These are phyloP conservation scores for Orius laevigatus DNA, from an alignment of 1,140 invertebrate species.

Conservation along the genomic window DNA sequence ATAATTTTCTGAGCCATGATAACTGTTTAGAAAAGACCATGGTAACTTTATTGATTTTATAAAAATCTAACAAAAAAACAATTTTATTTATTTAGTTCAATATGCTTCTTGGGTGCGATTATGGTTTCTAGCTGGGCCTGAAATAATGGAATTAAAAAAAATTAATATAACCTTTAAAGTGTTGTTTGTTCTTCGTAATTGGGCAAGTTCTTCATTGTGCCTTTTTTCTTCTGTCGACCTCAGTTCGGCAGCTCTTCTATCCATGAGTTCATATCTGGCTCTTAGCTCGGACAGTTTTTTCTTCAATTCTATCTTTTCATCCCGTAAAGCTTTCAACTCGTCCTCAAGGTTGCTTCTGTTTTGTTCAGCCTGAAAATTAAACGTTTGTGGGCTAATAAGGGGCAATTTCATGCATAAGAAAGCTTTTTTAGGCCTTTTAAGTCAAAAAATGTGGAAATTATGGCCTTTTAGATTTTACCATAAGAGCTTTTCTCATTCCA, in stretches of 20 bases:
- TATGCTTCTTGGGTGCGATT: too few species aligned
- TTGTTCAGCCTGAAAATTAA: conserved; percentile 34
- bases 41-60: too few species aligned
- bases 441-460: neutral
- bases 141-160: too few species aligned
- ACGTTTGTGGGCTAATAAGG: neutral
- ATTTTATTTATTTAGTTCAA: too few species aligned
- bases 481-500: conserved; percentile 92
- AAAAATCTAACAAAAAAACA: too few species aligned
- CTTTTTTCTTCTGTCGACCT: conserved; percentile 77
- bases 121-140: too few species aligned
- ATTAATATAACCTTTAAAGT: conserved; percentile 59
- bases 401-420: neutral
- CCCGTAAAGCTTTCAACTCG: conserved; percentile 39
- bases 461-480: conserved; percentile 32
- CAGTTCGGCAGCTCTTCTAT: conserved; percentile 47
- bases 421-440: neutral
- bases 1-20: neutral
- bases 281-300: conserved; percentile 64
- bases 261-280: conserved; percentile 59
- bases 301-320: conserved; percentile 57
- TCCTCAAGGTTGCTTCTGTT: conserved; percentile 53
- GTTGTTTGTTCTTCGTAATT: conserved; percentile 80
- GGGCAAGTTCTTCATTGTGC: conserved; percentile 74
- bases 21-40: too few species aligned